Conservation (phyloP, 1,140 invertebrate species). For the Muscidifurax raptorellus region DNA sequence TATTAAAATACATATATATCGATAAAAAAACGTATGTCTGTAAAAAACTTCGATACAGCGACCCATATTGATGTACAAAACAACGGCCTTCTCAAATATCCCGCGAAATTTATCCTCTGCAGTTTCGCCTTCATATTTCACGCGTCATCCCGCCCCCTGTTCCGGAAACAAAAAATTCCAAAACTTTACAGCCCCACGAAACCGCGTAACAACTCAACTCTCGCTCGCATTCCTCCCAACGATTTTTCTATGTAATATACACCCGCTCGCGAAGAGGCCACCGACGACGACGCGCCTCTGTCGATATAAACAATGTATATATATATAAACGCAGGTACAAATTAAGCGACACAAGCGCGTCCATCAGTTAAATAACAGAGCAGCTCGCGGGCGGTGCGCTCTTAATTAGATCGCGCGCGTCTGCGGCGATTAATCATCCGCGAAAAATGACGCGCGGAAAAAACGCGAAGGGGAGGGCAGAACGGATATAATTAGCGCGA, state of each 20-base stretch:
- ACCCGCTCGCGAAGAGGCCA: not conserved
- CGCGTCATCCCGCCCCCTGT: not conserved
- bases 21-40: too few species aligned
- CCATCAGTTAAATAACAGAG: not conserved
- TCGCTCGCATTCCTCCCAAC: not conserved
- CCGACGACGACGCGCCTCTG: not conserved
- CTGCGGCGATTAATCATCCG: conserved; percentile 60
- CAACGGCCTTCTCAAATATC: not conserved
- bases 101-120: not conserved
- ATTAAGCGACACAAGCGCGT: not conserved
- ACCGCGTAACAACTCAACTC: not conserved
- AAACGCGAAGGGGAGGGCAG: conserved; percentile 44
- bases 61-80: not conserved
- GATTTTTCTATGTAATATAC: not conserved
- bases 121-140: not conserved
- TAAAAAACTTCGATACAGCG: not conserved
- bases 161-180: not conserved
- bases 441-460: conserved; percentile 48
- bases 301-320: not conserved
- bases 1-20: too few species aligned
- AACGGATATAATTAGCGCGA: conserved; percentile 29
- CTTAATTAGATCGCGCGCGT: conserved; percentile 57
- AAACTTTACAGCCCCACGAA: not conserved
- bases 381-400: not conserved
- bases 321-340: not conserved